A percentile compares a stretch with the other conserved stretches of the same genome.
Evolutionary conservation across 2,888 invertebrate species (phyloP).

Genomic region (Macroteleia sp.): DNA sequence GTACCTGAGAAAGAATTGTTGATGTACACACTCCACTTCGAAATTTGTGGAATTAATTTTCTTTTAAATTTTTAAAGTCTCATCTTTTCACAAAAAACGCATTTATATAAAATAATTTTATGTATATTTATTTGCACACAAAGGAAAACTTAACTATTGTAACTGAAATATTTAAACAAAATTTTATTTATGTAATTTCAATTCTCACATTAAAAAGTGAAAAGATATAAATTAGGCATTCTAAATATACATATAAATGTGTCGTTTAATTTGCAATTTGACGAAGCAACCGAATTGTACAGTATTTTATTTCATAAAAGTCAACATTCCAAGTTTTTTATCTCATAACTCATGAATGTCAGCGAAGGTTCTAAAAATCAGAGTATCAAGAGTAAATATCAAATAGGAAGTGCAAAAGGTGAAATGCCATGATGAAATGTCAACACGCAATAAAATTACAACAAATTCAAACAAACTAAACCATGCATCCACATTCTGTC

Average conservation of each 20-base stretch:
- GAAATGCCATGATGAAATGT: constrained; percentile 58
- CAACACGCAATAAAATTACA: constrained; percentile 48
- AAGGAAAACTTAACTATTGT: too few relatives aligned
- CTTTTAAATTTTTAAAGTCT: constrained; percentile 67
- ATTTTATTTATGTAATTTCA: too few relatives aligned
- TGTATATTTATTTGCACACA: too few relatives aligned
- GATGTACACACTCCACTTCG: constrained; percentile 71
- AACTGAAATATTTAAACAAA: too few relatives aligned
- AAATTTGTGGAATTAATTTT: constrained; percentile 72
- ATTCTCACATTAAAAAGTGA: too few relatives aligned
- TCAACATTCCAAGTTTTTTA: constrained; percentile 38
- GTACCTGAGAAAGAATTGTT: constrained; percentile 71
- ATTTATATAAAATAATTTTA: too few relatives aligned
- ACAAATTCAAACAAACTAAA: constrained; percentile 39
- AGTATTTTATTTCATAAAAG: constrained; percentile 49
- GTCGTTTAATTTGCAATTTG: constrained; percentile 26
- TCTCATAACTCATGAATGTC: constrained; percentile 54
- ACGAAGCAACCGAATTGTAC: constrained; percentile 11
- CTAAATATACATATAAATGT: too few relatives aligned
- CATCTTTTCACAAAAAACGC: too few relatives aligned
- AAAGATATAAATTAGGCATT: too few relatives aligned
- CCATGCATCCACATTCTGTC: constrained; percentile 23
- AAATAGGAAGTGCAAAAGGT: constrained; percentile 39
- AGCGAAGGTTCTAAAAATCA: constrained; percentile 42
- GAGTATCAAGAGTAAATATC: constrained; percentile 53